Conservation (phyloP, 2,888 invertebrate species). For the Cremastobaeus sp. region DNA sequence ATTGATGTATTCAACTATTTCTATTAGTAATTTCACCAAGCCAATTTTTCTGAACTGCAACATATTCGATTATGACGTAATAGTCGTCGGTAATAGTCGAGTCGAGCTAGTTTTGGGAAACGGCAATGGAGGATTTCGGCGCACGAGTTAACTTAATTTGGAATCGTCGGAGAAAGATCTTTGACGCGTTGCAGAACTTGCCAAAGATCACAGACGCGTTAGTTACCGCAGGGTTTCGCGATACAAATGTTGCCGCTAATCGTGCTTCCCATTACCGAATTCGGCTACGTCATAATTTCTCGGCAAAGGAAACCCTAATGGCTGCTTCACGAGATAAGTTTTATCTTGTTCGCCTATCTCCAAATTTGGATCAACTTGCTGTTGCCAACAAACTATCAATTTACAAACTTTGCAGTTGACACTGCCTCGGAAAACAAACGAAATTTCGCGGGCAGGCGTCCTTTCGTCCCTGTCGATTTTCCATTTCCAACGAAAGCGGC, state of each 20-base stretch:
- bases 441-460: not conserved
- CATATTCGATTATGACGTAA: slow-evolving; percentile 22
- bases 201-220: slow-evolving; percentile 53
- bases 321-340: slow-evolving; percentile 25
- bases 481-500: slow-evolving; percentile 31
- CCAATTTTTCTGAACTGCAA: not conserved
- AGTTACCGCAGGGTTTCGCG: slow-evolving; percentile 46
- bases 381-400: too few relatives aligned
- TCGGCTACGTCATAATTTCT: slow-evolving; percentile 26
- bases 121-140: slow-evolving; percentile 42
- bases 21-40: not conserved
- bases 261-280: slow-evolving; percentile 48
- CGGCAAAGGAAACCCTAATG: slow-evolving; percentile 36
- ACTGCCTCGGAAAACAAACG: too few relatives aligned
- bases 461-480: not conserved
- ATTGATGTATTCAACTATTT: too few relatives aligned
- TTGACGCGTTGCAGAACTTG: slow-evolving; percentile 43
- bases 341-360: slow-evolving; percentile 17
- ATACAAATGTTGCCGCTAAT: slow-evolving; percentile 49
- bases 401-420: too few relatives aligned
- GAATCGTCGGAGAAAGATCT: slow-evolving; percentile 48
- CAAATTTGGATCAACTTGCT: not conserved
- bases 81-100: slow-evolving; percentile 16
- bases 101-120: slow-evolving; percentile 8
- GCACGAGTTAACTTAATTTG: slow-evolving; percentile 49